These are phyloP conservation scores for Coptotermes formosanus DNA, from an alignment of 1,140 invertebrate genomes.

Conservation along the genomic window DNA sequence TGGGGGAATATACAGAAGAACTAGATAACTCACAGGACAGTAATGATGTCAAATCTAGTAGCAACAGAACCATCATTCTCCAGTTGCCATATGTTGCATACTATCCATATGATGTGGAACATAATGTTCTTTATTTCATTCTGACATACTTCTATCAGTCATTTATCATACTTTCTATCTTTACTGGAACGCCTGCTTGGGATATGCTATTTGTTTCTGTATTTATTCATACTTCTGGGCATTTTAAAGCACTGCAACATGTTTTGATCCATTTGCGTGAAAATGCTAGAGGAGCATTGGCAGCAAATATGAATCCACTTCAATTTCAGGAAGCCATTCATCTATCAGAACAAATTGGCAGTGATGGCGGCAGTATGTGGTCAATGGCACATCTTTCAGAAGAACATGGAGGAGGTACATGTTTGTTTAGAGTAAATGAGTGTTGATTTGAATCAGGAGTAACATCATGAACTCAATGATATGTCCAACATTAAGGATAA, in stretches of 20 bases:
- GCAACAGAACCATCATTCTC: neutral
- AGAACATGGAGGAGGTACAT: too few species aligned
- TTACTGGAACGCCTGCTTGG: neutral
- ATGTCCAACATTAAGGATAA: too few species aligned
- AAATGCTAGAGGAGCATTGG: neutral
- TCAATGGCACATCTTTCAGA: too few species aligned
- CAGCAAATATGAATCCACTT: neutral
- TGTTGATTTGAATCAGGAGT: too few species aligned
- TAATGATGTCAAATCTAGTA: neutral
- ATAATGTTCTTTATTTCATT: neutral
- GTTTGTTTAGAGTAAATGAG: too few species aligned
- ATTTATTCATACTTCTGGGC: neutral
- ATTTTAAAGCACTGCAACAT: slow-evolving; percentile 4
- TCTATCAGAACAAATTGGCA: too few species aligned
- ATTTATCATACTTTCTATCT: neutral
- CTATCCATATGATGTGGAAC: neutral
- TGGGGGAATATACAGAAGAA: neutral
- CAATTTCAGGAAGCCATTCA: neutral
- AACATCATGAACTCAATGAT: too few species aligned
- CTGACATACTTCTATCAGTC: neutral
- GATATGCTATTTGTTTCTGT: slow-evolving; percentile 10
- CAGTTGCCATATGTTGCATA: neutral
- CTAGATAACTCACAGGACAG: neutral
- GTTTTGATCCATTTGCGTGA: neutral
- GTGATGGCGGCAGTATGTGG: too few species aligned